Conservation (phyloP, 2,888 invertebrate genomes). For the Zygogramma bicolorata region DNA sequence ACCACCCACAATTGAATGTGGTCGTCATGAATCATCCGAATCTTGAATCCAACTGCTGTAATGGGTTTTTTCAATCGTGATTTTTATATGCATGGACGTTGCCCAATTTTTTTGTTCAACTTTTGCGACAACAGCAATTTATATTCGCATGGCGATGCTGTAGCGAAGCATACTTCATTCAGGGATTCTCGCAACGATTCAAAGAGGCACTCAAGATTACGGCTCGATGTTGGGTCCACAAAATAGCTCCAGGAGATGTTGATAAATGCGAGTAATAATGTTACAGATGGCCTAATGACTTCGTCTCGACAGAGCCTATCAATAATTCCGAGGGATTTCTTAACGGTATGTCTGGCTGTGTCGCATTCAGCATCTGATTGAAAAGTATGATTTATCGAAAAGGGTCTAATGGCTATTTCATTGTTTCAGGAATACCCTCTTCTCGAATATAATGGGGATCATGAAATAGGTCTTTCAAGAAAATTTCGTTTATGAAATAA, state of each 20-base stretch:
- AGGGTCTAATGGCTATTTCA: too few relatives aligned
- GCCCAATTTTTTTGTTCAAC: too few relatives aligned
- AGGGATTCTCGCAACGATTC: neutral
- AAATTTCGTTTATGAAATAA: too few relatives aligned
- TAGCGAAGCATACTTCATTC: neutral
- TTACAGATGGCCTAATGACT: conserved; percentile 12
- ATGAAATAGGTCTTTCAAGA: too few relatives aligned
- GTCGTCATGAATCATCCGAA: too few relatives aligned
- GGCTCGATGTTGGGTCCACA: neutral
- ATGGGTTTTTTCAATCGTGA: too few relatives aligned
- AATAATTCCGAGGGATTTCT: neutral
- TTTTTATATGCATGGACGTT: too few relatives aligned
- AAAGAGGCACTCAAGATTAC: neutral
- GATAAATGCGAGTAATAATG: conserved; percentile 9
- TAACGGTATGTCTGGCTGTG: neutral
- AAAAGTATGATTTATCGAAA: neutral
- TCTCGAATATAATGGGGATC: too few relatives aligned
- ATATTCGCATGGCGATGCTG: neutral
- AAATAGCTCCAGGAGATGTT: neutral
- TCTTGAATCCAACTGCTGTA: too few relatives aligned
- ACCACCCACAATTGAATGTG: too few relatives aligned
- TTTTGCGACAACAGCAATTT: neutral
- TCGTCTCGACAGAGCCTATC: neutral
- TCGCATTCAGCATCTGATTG: neutral
- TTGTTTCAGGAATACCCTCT: too few relatives aligned